These are phyloP conservation scores for Acanthoscelides obtectus DNA, from an alignment of 2,888 invertebrate species.

Conservation along the genomic window DNA sequence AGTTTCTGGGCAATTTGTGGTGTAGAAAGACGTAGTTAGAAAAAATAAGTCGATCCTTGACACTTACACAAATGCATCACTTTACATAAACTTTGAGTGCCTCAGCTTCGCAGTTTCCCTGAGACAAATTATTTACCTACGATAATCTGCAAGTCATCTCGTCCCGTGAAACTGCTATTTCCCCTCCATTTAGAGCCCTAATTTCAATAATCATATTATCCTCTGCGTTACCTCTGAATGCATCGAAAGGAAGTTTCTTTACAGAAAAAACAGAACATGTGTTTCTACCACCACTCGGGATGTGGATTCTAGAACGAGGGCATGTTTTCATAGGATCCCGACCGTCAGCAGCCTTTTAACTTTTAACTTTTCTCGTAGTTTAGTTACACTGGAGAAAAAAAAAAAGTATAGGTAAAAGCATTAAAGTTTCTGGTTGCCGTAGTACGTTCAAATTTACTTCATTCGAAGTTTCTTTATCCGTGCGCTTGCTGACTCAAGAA, in stretches of 20 bases:
- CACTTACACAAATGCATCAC: no score
- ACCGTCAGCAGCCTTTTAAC: neutral
- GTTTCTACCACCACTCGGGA: neutral
- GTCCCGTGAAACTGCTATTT: neutral
- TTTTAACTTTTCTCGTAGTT: neutral
- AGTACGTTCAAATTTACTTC: no score
- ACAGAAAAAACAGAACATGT: neutral
- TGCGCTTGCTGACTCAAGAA: no score
- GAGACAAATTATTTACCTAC: no score
- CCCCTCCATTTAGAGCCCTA: neutral
- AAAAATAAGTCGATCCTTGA: no score
- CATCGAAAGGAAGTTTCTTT: neutral
- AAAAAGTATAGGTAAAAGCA: neutral
- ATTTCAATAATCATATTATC: neutral
- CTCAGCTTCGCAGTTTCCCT: no score
- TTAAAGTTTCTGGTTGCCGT: neutral
- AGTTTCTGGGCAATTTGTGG: no score
- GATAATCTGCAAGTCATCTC: no score
- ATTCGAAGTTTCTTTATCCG: no score
- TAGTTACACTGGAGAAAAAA: neutral
- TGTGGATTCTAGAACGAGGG: neutral
- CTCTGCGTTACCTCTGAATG: neutral
- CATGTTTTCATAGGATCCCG: neutral
- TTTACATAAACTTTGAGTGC: no score
- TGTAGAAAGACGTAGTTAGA: no score